These are phyloP conservation scores for Tapirus terrestris DNA, from an alignment of 2,113 vertebrate species.

Conservation along the genomic window DNA sequence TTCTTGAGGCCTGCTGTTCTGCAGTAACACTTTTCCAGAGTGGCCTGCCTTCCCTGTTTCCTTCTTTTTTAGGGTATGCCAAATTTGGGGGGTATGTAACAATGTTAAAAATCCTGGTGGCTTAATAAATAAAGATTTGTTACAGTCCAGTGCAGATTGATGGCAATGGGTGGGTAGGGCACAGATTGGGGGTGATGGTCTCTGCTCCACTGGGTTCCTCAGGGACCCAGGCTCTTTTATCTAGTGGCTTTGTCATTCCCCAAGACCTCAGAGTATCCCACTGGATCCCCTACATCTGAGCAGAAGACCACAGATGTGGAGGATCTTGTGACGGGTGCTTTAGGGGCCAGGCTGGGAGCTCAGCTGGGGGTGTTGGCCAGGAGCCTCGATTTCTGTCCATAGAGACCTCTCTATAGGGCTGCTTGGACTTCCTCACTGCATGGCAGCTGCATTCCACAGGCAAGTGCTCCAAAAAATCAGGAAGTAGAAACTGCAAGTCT, in stretches of 20 bases:
- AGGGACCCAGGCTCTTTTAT: neutral
- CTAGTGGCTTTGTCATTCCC: neutral
- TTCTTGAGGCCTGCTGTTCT: neutral
- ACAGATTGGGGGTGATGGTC: neutral
- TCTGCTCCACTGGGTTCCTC: neutral
- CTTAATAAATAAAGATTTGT: neutral
- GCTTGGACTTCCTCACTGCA: neutral
- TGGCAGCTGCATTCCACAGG: neutral
- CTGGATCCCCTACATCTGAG: neutral
- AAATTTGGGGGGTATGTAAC: neutral
- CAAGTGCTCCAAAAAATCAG: neutral
- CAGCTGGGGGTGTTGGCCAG: neutral
- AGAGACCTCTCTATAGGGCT: neutral
- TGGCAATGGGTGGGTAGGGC: neutral
- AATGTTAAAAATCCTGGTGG: neutral
- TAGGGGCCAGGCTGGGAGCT: neutral
- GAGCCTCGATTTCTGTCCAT: neutral
- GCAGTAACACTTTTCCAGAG: neutral
- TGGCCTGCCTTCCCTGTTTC: neutral
- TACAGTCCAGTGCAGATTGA: neutral
- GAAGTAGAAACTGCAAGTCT: neutral
- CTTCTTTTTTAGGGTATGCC: neutral
- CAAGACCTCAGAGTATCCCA: neutral
- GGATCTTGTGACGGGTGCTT: neutral
- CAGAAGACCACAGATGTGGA: neutral